phyloP scores from a whole-genome alignment of 2,888 invertebrate species.

The Dimorphilus gyrociliatus region DNA sequence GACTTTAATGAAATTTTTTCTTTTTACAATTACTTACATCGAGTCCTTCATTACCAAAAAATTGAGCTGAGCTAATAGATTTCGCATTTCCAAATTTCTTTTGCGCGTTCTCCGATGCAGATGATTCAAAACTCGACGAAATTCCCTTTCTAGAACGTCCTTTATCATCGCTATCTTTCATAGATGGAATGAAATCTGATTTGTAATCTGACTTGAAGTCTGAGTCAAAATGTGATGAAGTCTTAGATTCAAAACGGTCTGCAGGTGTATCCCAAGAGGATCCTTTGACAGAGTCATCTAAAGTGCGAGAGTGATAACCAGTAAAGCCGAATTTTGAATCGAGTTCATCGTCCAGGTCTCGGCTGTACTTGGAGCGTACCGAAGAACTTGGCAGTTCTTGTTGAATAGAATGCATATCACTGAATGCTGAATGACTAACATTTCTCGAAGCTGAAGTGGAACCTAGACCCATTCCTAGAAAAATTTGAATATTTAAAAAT shows the following conservation, averaged over 20 bases:
- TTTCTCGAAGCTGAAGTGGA: constrained; percentile 42
- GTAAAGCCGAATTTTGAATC: too few species aligned
- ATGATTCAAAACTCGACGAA: background rate
- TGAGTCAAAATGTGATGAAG: too few species aligned
- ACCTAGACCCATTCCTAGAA: background rate
- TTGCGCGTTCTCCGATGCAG: constrained; percentile 55
- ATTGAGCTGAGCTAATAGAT: constrained; percentile 92
- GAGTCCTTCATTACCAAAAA: constrained; percentile 56
- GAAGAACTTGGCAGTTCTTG: constrained; percentile 50
- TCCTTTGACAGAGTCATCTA: too few species aligned
- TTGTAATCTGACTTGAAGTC: too few species aligned
- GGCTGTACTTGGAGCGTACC: constrained; percentile 16
- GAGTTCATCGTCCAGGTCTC: constrained; percentile 38
- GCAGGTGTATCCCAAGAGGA: too few species aligned
- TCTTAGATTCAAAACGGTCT: too few species aligned
- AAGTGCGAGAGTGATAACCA: too few species aligned
- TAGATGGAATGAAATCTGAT: too few species aligned
- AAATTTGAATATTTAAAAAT: too few species aligned
- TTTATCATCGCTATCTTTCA: too few species aligned
- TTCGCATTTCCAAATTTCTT: constrained; percentile 94
- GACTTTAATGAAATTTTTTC: background rate
- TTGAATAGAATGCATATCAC: constrained; percentile 76
- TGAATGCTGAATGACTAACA: constrained; percentile 58
- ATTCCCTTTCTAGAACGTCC: background rate
- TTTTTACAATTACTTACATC: constrained; percentile 19